Evolutionary conservation across 1,140 invertebrate species (phyloP).

Genomic region (Dendroctonus ponderosae): DNA sequence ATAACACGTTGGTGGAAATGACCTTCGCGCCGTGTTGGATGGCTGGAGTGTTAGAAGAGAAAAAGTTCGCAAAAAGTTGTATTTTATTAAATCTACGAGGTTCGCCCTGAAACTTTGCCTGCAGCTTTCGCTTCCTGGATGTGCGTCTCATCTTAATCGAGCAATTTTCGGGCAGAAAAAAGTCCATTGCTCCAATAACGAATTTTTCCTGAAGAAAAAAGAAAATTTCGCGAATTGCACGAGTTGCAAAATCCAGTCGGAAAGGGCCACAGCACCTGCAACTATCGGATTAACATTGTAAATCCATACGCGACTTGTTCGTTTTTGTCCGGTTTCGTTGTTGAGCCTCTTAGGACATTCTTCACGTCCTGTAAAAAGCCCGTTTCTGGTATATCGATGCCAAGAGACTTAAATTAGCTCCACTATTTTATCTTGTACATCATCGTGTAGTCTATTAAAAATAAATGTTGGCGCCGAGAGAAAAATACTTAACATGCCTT

Average conservation of each 20-base stretch:
- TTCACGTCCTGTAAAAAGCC: slow-evolving; percentile 21
- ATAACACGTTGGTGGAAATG: slow-evolving; percentile 28
- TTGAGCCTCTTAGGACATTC: slow-evolving; percentile 19
- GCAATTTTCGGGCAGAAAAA: background rate
- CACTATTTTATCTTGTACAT: slow-evolving; percentile 18
- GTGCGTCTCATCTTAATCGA: background rate
- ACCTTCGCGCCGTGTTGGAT: slow-evolving; percentile 31
- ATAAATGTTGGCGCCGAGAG: slow-evolving; percentile 24
- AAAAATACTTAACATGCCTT: slow-evolving; percentile 16
- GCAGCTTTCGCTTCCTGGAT: background rate
- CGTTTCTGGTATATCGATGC: slow-evolving; percentile 16
- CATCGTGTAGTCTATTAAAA: slow-evolving; percentile 26
- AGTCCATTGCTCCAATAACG: background rate
- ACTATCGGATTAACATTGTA: slow-evolving; percentile 8
- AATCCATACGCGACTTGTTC: background rate
- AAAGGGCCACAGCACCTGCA: background rate
- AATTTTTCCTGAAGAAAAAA: too few relatives aligned
- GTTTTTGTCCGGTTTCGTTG: slow-evolving; percentile 16
- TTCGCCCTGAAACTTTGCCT: background rate
- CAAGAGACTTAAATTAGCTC: slow-evolving; percentile 14
- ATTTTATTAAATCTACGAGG: slow-evolving; percentile 1
- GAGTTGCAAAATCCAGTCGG: background rate
- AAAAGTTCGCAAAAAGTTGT: background rate
- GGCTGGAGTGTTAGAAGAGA: slow-evolving; percentile 9
- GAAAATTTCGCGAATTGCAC: too few relatives aligned